A percentile compares a stretch with the other conserved stretches of the same genome.
Evolutionary conservation across 2,113 vertebrate species (phyloP).

Genomic region (Anguilla rostrata): DNA sequence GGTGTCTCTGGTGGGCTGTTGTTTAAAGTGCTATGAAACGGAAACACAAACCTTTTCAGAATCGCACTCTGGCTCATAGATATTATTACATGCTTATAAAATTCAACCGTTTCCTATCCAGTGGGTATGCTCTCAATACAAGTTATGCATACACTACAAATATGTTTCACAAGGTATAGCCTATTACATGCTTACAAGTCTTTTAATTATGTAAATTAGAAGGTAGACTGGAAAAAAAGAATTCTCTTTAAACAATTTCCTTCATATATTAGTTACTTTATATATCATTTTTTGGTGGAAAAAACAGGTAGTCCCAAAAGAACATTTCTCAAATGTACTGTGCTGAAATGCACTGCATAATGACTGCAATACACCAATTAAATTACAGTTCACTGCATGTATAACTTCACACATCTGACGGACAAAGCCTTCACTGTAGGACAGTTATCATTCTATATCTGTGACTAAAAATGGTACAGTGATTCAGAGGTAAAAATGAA

Average conservation of each 20-base stretch:
- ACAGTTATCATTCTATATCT: not conserved
- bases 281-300: not conserved
- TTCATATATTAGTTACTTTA: too few relatives aligned
- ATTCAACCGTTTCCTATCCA: not conserved
- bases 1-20: conserved; percentile 59
- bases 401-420: too few relatives aligned
- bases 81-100: not conserved
- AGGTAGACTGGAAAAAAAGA: too few relatives aligned
- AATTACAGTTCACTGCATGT: too few relatives aligned
- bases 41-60: conserved; percentile 24
- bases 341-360: too few relatives aligned
- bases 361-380: too few relatives aligned
- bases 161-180: too few relatives aligned
- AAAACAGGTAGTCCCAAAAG: not conserved
- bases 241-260: too few relatives aligned
- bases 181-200: too few relatives aligned
- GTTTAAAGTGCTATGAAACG: conserved; percentile 61
- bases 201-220: too few relatives aligned
- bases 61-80: not conserved
- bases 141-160: not conserved
- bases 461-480: too few relatives aligned
- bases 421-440: not conserved
- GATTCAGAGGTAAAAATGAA: too few relatives aligned
- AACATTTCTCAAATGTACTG: not conserved
- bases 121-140: not conserved